phyloP scores from a whole-genome alignment of 2,797 vertebrate genomes.

The Orestias chungarensis region DNA sequence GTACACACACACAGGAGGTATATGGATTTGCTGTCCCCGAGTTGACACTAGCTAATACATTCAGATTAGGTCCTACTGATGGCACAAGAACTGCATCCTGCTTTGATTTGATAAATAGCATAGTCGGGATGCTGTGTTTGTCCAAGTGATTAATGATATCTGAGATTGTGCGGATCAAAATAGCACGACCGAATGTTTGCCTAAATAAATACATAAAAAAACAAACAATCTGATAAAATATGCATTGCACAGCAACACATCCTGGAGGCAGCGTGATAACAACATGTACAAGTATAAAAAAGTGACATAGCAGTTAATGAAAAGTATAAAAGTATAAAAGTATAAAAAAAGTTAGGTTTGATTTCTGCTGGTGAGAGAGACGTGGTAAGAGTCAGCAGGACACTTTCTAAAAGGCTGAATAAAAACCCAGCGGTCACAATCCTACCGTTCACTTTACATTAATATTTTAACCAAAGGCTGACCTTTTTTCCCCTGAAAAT shows the following conservation, averaged over 20 bases:
- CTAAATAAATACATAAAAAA: constrained; percentile 44
- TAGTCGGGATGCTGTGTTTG: constrained; percentile 68
- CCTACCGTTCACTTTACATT: too few species aligned
- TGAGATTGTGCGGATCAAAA: constrained; percentile 57
- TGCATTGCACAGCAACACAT: not conserved
- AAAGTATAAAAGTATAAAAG: too few species aligned
- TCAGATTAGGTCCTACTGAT: constrained; percentile 62
- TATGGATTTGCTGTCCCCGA: constrained; percentile 68
- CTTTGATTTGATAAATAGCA: constrained; percentile 66
- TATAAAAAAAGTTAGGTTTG: too few species aligned
- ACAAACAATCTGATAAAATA: constrained; percentile 33
- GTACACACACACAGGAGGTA: constrained; percentile 40
- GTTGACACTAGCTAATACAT: constrained; percentile 64
- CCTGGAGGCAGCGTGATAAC: not conserved
- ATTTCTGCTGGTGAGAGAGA: too few species aligned
- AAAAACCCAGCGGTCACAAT: too few species aligned
- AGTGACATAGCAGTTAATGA: too few species aligned
- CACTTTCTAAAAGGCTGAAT: too few species aligned
- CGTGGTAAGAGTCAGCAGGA: too few species aligned
- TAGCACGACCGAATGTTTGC: constrained; percentile 55
- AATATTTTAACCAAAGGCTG: too few species aligned
- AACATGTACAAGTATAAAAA: not conserved
- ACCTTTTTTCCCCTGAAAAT: too few species aligned
- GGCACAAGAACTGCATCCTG: constrained; percentile 63
- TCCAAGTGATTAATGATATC: constrained; percentile 72